These are phyloP conservation scores for Opisthograptis luteolata DNA, from an alignment of 2,888 invertebrate species.

Conservation along the genomic window DNA sequence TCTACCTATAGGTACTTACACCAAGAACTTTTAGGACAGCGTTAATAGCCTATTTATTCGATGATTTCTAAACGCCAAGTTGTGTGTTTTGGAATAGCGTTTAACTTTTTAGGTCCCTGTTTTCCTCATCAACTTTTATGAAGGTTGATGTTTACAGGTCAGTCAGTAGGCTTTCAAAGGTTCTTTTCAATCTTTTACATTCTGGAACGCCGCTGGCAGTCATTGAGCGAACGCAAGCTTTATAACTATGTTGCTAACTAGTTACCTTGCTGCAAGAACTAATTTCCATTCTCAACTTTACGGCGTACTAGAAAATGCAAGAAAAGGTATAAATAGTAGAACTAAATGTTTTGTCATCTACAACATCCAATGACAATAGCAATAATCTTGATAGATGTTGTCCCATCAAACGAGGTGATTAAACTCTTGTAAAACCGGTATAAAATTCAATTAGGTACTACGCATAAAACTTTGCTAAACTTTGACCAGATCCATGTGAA, in stretches of 20 bases:
- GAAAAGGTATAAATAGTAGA: conserved; percentile 22
- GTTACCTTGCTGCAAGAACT: not conserved
- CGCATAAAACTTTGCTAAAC: conserved; percentile 72
- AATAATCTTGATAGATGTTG: conserved; percentile 38
- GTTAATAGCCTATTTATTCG: too few species aligned
- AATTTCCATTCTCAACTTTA: conserved; percentile 2
- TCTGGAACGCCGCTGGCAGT: too few species aligned
- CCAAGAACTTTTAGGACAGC: too few species aligned
- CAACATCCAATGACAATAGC: conserved; percentile 36
- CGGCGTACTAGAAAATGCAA: not conserved
- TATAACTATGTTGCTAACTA: not conserved
- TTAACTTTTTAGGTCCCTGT: too few species aligned
- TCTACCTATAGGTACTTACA: too few species aligned
- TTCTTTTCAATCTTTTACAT: too few species aligned
- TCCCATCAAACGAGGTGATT: conserved; percentile 51
- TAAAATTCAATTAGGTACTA: conserved; percentile 78
- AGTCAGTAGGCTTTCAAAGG: too few species aligned
- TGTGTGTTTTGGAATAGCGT: too few species aligned
- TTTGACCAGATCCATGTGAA: conserved; percentile 67
- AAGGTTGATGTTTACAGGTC: too few species aligned
- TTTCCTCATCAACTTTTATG: too few species aligned
- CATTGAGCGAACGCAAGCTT: not conserved
- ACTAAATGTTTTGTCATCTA: conserved; percentile 30
- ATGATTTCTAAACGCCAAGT: too few species aligned
- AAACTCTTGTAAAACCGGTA: conserved; percentile 65